Base-by-base conservation (phyloP, 2,797 vertebrate genomes). In the Helicolenus hilgendorfi region DNA sequence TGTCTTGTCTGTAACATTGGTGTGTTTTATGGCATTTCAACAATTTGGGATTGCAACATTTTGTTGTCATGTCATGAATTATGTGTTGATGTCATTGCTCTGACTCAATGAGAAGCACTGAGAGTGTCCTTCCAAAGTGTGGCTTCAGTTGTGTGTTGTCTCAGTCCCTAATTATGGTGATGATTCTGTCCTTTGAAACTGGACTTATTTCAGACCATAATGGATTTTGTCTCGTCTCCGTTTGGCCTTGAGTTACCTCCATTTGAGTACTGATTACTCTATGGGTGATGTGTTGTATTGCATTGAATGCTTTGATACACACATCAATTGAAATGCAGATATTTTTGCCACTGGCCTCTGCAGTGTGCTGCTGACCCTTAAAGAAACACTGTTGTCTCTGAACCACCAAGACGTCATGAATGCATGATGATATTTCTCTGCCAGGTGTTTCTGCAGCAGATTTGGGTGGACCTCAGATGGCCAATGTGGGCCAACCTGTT, bases 401-500 rank as follows among this genome's bases (percentile, higher is more conserved):
- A 84, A 65, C 75, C 75, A 71, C 15, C 53, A 79, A 76, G 88
- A 91, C 55, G 79, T 68, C 69, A 85, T 87, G 93, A 90, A 84
- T 92, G 70, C 91, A 82, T 95, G 91, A 92, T 95, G 92, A 89
- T 94, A 68, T 96, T 86, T 96, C 84, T 94, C 93, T 79, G 91
- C 86, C 89, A 97, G 96, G 95, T 96, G 86, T 71, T 70, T 77
- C 95, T 83, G 84, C 93, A 64, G 91, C 89, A 91, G 90, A 92
- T 78, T 90, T 95, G 92, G 91, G 84, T 64, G 87, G 89, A 91
- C 83, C 90, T 86, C 90, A 86, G 64, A 49, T 87, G 92, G 85
- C 87, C 74, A 49, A 70, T 89, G 83, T 89, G 89, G 90, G 90
- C 74, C 91, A 87, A 69, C 64, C 84, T 70, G 58, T 74, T 91